These are phyloP conservation scores for Lycaon pictus DNA, from an alignment of 2,113 vertebrate genomes.

Conservation along the genomic window DNA sequence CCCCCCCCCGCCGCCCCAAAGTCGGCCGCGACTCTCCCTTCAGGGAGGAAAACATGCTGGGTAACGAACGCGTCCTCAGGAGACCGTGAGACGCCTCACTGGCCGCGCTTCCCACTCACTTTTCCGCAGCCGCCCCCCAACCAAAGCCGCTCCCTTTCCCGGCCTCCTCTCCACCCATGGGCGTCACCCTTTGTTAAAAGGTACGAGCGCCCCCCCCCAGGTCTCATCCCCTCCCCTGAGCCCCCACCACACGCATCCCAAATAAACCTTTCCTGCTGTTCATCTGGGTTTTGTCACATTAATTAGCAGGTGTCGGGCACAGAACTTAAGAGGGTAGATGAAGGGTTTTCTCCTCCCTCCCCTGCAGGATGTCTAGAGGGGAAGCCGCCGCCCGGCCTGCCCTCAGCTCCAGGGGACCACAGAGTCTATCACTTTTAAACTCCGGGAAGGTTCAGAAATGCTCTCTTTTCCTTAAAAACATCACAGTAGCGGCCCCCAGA, in stretches of 20 bases:
- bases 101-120: not conserved
- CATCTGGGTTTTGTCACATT: not conserved
- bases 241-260: not conserved
- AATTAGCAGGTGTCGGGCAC: not conserved
- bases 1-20: not conserved
- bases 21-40: not conserved
- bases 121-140: not conserved
- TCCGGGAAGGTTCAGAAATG: not conserved
- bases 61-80: not conserved
- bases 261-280: not conserved
- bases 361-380: not conserved
- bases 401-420: not conserved
- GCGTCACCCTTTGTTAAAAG: not conserved
- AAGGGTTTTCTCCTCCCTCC: too few relatives aligned
- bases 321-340: not conserved
- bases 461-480: not conserved
- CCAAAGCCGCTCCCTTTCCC: not conserved
- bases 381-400: not conserved
- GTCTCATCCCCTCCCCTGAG: not conserved
- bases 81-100: not conserved
- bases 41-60: not conserved
- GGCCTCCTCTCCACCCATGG: not conserved
- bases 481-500: not conserved
- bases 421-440: not conserved
- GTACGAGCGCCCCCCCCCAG: not conserved